phyloP scores from a whole-genome alignment of 2,797 vertebrate species.

The Microhierax caerulescens region DNA sequence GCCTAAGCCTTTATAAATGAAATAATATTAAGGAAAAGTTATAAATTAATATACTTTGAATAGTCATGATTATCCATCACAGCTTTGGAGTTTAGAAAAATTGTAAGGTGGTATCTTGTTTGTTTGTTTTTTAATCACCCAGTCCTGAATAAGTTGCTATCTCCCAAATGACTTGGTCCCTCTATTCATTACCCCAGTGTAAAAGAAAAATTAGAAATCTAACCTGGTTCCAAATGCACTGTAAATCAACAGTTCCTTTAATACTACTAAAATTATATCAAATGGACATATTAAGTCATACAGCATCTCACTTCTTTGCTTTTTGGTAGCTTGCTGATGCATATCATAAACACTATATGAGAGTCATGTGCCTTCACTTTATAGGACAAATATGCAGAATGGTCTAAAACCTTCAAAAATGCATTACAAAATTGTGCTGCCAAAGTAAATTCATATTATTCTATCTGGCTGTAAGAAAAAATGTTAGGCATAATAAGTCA shows the following conservation, averaged over 20 bases:
- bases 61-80: not conserved
- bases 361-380: not conserved
- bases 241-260: not conserved
- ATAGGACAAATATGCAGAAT: slow-evolving; percentile 15
- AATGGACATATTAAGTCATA: not conserved
- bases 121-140: not conserved
- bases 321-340: not conserved
- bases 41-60: not conserved
- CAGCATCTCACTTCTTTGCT: not conserved
- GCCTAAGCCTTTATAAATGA: not conserved
- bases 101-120: not conserved
- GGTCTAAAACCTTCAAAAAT: slow-evolving; percentile 18
- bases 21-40: not conserved
- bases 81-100: not conserved
- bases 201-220: not conserved
- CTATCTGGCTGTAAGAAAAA: not conserved
- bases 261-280: not conserved
- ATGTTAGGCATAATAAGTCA: not conserved
- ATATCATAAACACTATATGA: not conserved
- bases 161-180: not conserved
- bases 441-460: slow-evolving; percentile 7
- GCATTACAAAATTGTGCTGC: not conserved
- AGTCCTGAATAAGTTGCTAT: not conserved
- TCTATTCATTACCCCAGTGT: not conserved
- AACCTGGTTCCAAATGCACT: not conserved